These are phyloP conservation scores for Achroia grisella DNA, from an alignment of 1,140 invertebrate species.

Conservation along the genomic window DNA sequence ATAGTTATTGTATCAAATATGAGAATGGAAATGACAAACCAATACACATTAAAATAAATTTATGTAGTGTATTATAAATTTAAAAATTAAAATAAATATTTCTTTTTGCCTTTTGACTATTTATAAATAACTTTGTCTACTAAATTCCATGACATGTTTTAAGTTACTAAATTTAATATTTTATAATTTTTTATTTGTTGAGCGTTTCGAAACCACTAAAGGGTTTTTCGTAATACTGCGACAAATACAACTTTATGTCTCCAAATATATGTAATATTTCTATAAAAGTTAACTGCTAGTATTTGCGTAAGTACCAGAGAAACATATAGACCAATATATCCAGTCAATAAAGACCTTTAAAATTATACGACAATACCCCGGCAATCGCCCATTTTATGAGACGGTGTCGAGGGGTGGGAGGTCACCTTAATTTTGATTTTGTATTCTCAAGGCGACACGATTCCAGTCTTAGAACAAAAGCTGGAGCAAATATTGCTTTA, in stretches of 20 bases:
- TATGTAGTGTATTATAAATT: no score
- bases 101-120: no score
- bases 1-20: no score
- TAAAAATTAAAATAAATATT: no score
- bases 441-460: conserved; percentile 35
- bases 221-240: neutral
- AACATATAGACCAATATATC: conserved; percentile 18
- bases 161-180: conserved; percentile 7
- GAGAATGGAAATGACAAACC: no score
- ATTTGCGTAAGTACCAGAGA: conserved; percentile 48
- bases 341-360: conserved; percentile 24
- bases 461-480: conserved; percentile 47
- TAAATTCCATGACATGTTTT: no score
- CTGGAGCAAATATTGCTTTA: conserved; percentile 11
- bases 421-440: conserved; percentile 43
- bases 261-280: conserved; percentile 46
- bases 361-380: conserved; percentile 2
- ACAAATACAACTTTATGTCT: conserved; percentile 39
- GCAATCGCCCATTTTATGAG: conserved; percentile 2
- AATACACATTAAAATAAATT: no score
- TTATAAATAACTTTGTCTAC: no score
- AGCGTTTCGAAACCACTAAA: neutral
- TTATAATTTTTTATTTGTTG: neutral
- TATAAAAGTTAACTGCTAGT: conserved; percentile 54
- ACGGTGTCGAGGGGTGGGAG: conserved; percentile 12